A percentile compares a stretch with the other conserved stretches of the same genome.
These are phyloP conservation scores for Scalopus aquaticus DNA, from an alignment of 2,113 vertebrate species.

Conservation along the genomic window DNA sequence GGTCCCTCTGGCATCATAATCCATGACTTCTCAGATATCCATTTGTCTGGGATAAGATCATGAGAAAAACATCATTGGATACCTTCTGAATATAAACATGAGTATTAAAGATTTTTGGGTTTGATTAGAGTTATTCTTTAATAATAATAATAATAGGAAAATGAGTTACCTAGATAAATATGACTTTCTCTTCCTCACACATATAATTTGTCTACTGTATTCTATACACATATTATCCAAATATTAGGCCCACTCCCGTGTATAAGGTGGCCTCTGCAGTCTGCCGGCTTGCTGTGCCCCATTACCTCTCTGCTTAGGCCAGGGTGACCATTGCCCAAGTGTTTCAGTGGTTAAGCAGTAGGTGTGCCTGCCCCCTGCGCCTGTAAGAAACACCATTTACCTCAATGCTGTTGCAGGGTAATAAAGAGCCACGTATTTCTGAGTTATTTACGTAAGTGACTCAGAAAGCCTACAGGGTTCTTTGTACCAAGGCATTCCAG, in stretches of 20 bases:
- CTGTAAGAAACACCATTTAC: not conserved
- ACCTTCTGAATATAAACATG: not conserved
- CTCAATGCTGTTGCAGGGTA: not conserved
- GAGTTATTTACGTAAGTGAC: not conserved
- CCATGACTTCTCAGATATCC: not conserved
- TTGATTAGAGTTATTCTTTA: not conserved
- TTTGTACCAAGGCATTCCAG: not conserved
- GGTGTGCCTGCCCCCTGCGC: not conserved
- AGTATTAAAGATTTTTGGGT: not conserved
- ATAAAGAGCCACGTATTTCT: not conserved
- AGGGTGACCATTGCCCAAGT: not conserved
- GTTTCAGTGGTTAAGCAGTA: not conserved
- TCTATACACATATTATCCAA: not conserved
- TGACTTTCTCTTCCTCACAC: not conserved
- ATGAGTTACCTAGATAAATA: conserved; percentile 1
- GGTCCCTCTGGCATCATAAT: not conserved
- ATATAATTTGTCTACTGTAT: not conserved
- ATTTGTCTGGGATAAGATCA: not conserved
- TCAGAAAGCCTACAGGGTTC: not conserved
- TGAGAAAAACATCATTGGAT: not conserved
- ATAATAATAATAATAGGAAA: no score
- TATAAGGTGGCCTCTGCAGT: no score
- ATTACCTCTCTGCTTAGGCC: not conserved
- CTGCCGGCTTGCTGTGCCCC: not conserved
- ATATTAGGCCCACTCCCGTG: not conserved